Evolutionary conservation across 2,113 vertebrate genomes (phyloP), one percentile per base, ranked within the genome.

Genomic region (Callipepla californica): DNA sequence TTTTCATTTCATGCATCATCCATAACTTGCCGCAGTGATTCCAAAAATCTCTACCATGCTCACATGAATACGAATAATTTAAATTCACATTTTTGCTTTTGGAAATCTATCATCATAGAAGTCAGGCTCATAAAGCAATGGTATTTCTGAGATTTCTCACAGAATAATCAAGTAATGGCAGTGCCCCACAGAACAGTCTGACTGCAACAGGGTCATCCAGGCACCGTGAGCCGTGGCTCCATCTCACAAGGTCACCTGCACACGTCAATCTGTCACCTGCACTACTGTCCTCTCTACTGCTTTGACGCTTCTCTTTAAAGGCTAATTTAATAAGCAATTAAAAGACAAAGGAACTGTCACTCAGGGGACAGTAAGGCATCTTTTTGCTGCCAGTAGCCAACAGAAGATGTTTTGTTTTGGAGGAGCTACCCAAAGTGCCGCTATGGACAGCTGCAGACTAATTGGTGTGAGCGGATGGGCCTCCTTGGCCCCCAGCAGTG

Each of bases 1-100:
- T 96, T 96, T 96, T 96, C 95, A 96, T 96, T 96, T 96, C 95
- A 96, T 94, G 94, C 95, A 96, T 96, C 96, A 96, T 94, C 96
- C 96, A 95, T 96, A 96, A 94, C 96, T 94, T 93, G 94, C 94
- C 0, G 38, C 96, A 95, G 93, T 80, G 75, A 95, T 95, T 96
- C 96, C 92, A 95, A 96, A 94, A 96, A 95, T 94, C 96, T 96
- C 95, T 96, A 92, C 90, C 93, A 95, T 3, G 94, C 95, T 96
- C 92, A 88, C 91, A 96, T 84, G 94, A 93, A 96, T 96, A 90
- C 91, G 55, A 96, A 95, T 96, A 95, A 96, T 96, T 96, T 96
- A 95, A 96, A 96, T 96, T 95, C 94, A 94, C 94, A 79, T 96
- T 95, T 95, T 93, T 94, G 91, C 91, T 96, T 96, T 96, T 94